Percentiles rank a stretch among this genome's conserved stretches.
phyloP scores from a whole-genome alignment of 2,797 vertebrate species.

The Syndactyla subalaris region DNA sequence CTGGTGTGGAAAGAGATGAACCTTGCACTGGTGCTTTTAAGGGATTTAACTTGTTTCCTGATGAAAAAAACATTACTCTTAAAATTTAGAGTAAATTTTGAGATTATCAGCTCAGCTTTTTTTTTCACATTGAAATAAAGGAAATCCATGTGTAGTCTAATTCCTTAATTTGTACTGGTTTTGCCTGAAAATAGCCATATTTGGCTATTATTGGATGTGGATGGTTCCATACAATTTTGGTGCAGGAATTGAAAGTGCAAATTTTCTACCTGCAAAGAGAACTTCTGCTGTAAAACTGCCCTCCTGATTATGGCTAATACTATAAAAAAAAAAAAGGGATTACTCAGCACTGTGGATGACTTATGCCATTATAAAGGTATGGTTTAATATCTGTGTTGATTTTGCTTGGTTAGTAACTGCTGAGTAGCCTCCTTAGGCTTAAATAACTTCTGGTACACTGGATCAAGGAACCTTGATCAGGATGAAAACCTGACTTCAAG shows the following conservation, averaged over 20 bases:
- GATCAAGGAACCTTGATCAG: background rate
- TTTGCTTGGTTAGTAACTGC: slow-evolving; percentile 6
- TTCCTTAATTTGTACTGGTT: background rate
- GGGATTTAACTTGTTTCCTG: background rate
- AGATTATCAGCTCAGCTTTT: background rate
- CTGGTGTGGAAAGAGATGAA: background rate
- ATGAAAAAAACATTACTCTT: background rate
- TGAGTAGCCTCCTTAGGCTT: slow-evolving; percentile 11
- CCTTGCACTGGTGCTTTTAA: background rate
- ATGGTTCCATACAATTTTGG: background rate
- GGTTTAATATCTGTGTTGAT: background rate
- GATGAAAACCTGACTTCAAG: background rate
- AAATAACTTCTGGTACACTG: background rate
- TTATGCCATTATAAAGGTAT: slow-evolving; percentile 18
- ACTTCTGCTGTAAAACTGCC: background rate
- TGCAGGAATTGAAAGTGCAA: background rate
- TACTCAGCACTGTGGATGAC: slow-evolving; percentile 29
- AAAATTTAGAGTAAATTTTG: background rate
- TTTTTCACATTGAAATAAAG: background rate
- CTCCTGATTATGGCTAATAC: background rate
- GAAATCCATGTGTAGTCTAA: background rate
- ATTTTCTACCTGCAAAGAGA: background rate
- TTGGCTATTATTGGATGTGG: background rate
- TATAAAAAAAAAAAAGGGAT: background rate
- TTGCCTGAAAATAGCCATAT: background rate